Evolutionary conservation across 2,797 vertebrate species (phyloP), one percentile per base, ranked within the genome.

Genomic region (Euphonia xanthogaster): DNA sequence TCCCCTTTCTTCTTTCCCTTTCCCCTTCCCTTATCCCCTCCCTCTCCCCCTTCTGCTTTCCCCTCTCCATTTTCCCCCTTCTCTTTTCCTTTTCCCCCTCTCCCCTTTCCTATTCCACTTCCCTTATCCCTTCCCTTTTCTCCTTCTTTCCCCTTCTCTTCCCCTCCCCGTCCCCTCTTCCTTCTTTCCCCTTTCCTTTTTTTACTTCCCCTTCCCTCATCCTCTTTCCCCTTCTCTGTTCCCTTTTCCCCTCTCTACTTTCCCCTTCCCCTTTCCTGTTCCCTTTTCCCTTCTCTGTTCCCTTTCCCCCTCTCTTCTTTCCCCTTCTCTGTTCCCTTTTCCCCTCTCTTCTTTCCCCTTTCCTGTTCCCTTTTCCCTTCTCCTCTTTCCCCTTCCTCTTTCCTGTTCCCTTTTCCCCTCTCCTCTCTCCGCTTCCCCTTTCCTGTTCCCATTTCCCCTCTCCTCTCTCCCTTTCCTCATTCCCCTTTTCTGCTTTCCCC

Each of bases 361-460:
- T 13, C 21, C 44, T 45, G 3, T 45, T 45, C 44, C 20, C 20
- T 53, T 71, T 48, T 54, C 12, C 21, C 24, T 48, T 23, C 4
- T 7, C 13, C 9, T n/a, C 19, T 10, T 14, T 35, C 17, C 10
- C 16, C 25, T 53, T 40, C 8, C 10, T 12, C 25, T 53, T 40
- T 7, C 13, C 30, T 8, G 3, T 21, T 9, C 7, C 13, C 12
- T 15, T 12, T 10, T 11, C 4, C 5, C 6, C 0, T 18, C 18
- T 2, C 14, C 5, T 19, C 19, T 8, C n/a, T n/a, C n/a, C n/a
- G n/a, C n/a, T 2, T 7, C 6, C 19, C 3, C 11, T 16, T 7
- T 1, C 13, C 9, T 14, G 5, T 20, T 24, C 3, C 10, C 2
- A 4, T 27, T n/a, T 3, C 22, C 16, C 6, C 8, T 15, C 16